Conservation (phyloP, 2,113 vertebrate species). For the Nycticebus coucang region DNA sequence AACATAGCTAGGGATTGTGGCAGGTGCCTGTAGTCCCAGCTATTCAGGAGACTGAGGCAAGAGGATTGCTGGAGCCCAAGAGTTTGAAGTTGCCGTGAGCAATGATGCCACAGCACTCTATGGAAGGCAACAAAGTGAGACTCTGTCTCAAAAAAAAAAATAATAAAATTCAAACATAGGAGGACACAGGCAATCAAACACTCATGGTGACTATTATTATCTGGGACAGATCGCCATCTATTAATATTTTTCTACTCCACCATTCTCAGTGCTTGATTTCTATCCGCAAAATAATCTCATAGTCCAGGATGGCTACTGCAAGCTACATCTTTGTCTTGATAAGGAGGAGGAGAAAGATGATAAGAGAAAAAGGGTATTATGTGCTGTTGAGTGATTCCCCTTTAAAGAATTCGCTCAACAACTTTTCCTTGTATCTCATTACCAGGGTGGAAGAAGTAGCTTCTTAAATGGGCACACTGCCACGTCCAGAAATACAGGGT, state of each 20-base stretch:
- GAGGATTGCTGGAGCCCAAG: too few species aligned
- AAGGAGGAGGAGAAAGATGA: background rate
- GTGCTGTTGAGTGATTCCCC: background rate
- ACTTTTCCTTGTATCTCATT: background rate
- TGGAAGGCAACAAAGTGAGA: too few species aligned
- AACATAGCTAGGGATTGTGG: too few species aligned
- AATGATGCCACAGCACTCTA: too few species aligned
- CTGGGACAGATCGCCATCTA: background rate
- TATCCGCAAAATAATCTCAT: background rate
- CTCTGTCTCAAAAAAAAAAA: too few species aligned
- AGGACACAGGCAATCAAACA: background rate
- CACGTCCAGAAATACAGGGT: background rate
- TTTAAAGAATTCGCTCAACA: background rate
- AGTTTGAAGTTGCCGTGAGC: too few species aligned
- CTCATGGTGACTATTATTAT: background rate
- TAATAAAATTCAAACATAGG: too few species aligned
- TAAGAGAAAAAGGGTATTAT: background rate
- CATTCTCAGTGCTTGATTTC: background rate
- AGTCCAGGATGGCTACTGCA: background rate
- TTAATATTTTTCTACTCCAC: background rate
- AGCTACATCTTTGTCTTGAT: background rate
- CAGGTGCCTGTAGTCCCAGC: too few species aligned
- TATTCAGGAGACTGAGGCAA: too few species aligned
- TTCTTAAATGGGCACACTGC: background rate
- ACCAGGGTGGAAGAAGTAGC: background rate